These are phyloP conservation scores for Lycocerus yunnanus DNA, from an alignment of 2,888 invertebrate genomes.

Conservation along the genomic window DNA sequence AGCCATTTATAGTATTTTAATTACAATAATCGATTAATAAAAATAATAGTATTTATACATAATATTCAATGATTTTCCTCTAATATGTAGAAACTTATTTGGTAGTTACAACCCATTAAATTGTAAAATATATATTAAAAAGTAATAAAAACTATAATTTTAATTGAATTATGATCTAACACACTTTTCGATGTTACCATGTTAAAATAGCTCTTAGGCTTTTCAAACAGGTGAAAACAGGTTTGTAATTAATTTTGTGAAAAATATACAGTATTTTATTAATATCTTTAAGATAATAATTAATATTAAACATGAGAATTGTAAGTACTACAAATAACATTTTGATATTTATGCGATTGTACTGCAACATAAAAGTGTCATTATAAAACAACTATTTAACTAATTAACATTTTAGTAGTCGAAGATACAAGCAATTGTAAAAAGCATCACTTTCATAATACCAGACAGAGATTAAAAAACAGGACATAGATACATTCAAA, in stretches of 20 bases:
- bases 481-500: neutral
- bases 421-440: neutral
- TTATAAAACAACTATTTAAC: neutral
- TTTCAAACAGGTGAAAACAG: neutral
- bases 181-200: neutral
- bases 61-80: neutral
- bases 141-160: slow-evolving; percentile 2
- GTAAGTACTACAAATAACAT: slow-evolving; percentile 3
- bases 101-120: neutral
- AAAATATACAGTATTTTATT: neutral
- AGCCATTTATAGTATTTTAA: neutral
- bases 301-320: neutral
- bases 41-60: neutral
- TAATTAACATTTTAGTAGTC: neutral
- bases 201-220: neutral
- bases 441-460: neutral
- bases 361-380: neutral
- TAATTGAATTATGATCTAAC: slow-evolving; percentile 4
- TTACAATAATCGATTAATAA: neutral
- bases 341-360: neutral
- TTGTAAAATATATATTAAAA: neutral
- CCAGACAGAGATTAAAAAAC: neutral
- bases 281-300: slow-evolving; percentile 3
- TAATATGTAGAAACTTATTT: neutral
- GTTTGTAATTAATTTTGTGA: slow-evolving; percentile 1